Percentiles rank a stretch among this genome's conserved stretches.
Evolutionary conservation across 2,797 vertebrate genomes (phyloP).

Genomic region (Austrolebias charrua): DNA sequence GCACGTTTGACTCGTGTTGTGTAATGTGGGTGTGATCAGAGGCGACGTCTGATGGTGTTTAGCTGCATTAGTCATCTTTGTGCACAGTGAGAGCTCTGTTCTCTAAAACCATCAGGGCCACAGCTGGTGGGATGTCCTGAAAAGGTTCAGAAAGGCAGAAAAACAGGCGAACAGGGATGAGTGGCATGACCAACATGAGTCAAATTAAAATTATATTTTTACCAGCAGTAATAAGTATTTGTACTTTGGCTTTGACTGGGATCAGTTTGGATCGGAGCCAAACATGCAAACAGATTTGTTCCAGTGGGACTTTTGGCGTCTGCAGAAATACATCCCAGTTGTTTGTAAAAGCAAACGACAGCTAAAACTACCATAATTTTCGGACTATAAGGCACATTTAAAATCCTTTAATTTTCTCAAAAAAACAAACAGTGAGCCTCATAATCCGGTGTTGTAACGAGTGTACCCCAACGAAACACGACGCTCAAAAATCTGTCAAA

Average conservation of each 20-base stretch:
- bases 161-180: not conserved
- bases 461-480: too few species aligned
- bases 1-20: slow-evolving; percentile 39
- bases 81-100: slow-evolving; percentile 66
- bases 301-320: not conserved
- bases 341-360: too few species aligned
- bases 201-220: not conserved
- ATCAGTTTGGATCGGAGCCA: not conserved
- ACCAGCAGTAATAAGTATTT: not conserved
- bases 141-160: not conserved
- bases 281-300: not conserved
- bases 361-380: too few species aligned
- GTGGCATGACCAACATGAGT: not conserved
- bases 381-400: too few species aligned
- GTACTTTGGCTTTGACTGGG: not conserved
- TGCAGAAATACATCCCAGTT: too few species aligned
- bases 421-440: too few species aligned
- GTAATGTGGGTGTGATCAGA: slow-evolving; percentile 36
- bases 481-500: too few species aligned
- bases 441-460: too few species aligned
- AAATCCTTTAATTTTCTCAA: too few species aligned
- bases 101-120: slow-evolving; percentile 4
- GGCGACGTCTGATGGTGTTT: slow-evolving; percentile 15
- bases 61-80: slow-evolving; percentile 48
- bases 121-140: slow-evolving; percentile 9